A percentile compares a stretch with the other conserved stretches of the same genome.
These are phyloP conservation scores for Cephonodes hylas DNA, from an alignment of 2,888 invertebrate species.

Conservation along the genomic window DNA sequence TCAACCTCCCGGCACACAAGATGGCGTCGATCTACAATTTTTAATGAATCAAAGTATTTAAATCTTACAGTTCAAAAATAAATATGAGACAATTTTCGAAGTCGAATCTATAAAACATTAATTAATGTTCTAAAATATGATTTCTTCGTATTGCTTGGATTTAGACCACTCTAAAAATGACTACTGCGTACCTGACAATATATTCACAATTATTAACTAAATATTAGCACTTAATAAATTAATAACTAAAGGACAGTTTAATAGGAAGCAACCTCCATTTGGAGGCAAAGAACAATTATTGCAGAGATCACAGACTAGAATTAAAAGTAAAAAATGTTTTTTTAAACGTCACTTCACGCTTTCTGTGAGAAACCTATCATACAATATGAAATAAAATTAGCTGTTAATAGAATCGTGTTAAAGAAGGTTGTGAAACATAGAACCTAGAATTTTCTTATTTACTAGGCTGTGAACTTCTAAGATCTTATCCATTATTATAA, in stretches of 20 bases:
- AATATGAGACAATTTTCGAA: too few species aligned
- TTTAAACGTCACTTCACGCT: too few species aligned
- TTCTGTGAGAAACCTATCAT: not conserved
- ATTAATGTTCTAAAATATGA: not conserved
- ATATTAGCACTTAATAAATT: slow-evolving; percentile 13
- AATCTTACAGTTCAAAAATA: too few species aligned
- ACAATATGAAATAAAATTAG: not conserved
- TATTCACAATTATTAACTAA: not conserved
- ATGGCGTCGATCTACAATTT: not conserved
- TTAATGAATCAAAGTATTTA: too few species aligned
- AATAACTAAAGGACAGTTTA: slow-evolving; percentile 49
- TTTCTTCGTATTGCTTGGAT: not conserved
- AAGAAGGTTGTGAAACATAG: too few species aligned
- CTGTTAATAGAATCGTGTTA: not conserved
- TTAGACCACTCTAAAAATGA: not conserved
- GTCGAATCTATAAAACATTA: too few species aligned
- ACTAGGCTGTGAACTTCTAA: too few species aligned
- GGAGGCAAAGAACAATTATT: slow-evolving; percentile 36
- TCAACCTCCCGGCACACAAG: not conserved
- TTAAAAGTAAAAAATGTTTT: slow-evolving; percentile 40
- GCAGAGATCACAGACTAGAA: slow-evolving; percentile 79
- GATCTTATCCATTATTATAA: too few species aligned
- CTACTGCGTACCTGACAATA: not conserved
- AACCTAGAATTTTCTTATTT: too few species aligned
- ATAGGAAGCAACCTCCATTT: slow-evolving; percentile 51